Base-by-base conservation (phyloP, 2,888 invertebrate species). In the Herminia tarsipennalis region DNA sequence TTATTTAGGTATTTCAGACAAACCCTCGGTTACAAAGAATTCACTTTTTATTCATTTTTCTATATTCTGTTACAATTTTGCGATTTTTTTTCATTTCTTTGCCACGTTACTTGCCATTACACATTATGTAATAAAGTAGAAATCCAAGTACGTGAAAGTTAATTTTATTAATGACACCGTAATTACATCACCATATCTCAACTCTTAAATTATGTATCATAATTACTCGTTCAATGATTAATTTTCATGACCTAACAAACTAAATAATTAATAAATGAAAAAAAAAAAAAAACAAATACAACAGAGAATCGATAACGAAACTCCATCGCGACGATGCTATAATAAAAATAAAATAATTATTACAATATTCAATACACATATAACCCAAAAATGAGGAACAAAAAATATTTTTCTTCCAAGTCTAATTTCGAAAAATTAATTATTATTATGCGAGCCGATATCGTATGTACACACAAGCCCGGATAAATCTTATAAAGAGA, bases 1-100 rank as follows among this genome's bases (percentile, higher is more conserved):
- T 28, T n/a, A 14, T 29, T 10, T 13, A 66, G 56, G 54, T 52
- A 43, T 36, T 66, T 61, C 43, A 84, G 67, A 80, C 62, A 89
- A 88, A 88, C 79, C 69, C 83, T 75, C 70, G 70, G 66, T 86
- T 89, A 89, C 83, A 89, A 91, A 90, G 86, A 88, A 83, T 84
- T 86, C 85, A 85, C 81, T 86, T 89, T 90, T 90, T 88, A 86
- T 89, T 90, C 72, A 78, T 85, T 88, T 85, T 90, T 88, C 87
- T 88, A 87, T 81, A 70, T 82, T 83, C 78, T 76, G 83, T 89
- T 88, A 90, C 89, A 90, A 84, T 91, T 91, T 91, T 89, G 84
- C 90, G 82, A 85, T 89, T 89, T 91, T 88, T 89, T 79, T 69
- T 62, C 42, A 72, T 79, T 83, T 83, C 73, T 81, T 81, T 81